Conservation (phyloP, 2,888 invertebrate genomes). For the Drosophila recens region DNA sequence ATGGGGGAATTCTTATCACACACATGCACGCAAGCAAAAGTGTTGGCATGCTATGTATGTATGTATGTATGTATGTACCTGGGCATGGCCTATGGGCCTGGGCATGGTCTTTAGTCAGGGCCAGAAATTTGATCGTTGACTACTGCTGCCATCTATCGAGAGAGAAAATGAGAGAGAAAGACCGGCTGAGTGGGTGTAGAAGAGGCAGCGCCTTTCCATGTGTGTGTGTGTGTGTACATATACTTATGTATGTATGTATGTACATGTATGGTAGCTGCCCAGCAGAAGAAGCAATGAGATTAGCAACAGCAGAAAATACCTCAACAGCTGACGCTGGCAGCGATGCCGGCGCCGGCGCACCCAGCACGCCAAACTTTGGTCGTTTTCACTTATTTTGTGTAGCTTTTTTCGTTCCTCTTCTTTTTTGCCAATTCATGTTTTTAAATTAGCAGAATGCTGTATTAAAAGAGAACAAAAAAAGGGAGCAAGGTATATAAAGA, state of each 20-base stretch:
- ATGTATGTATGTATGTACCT: background rate
- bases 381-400: slow-evolving; percentile 52
- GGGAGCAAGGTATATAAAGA: slow-evolving; percentile 1
- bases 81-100: slow-evolving; percentile 11
- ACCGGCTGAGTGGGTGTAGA: slow-evolving; percentile 44
- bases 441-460: slow-evolving; percentile 67
- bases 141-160: slow-evolving; percentile 47
- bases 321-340: slow-evolving; percentile 61
- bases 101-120: slow-evolving; percentile 18
- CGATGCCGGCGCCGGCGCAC: slow-evolving; percentile 61
- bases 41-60: slow-evolving; percentile 1
- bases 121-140: slow-evolving; percentile 50
- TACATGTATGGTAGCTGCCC: slow-evolving; percentile 18
- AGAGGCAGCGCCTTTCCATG: slow-evolving; percentile 4
- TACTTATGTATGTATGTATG: background rate
- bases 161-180: background rate
- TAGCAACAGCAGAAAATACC: slow-evolving; percentile 70
- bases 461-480: slow-evolving; percentile 46
- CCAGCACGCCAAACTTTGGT: slow-evolving; percentile 53
- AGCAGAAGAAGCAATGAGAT: slow-evolving; percentile 45
- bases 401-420: slow-evolving; percentile 28
- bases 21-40: slow-evolving; percentile 19
- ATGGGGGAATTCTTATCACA: slow-evolving; percentile 43
- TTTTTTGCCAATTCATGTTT: slow-evolving; percentile 71
- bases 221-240: slow-evolving; percentile 3